Conservation (phyloP, 2,113 vertebrate genomes). For the Bujurquina vittata region DNA sequence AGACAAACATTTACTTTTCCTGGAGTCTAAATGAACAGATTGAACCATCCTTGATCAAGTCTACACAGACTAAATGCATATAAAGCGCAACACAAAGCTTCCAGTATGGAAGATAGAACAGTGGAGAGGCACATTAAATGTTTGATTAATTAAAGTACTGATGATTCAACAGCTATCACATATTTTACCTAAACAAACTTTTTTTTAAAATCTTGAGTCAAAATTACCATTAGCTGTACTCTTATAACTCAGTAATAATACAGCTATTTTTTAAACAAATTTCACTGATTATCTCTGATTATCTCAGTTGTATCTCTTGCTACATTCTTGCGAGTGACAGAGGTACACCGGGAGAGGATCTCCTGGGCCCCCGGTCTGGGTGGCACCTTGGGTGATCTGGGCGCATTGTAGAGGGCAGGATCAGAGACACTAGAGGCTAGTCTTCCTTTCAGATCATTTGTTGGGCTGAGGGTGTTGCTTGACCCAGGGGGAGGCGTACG, state of each 20-base stretch:
- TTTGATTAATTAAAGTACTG: not conserved
- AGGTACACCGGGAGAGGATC: slow-evolving; percentile 86
- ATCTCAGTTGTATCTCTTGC: slow-evolving; percentile 17
- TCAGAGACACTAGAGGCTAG: slow-evolving; percentile 46
- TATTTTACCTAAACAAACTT: not conserved
- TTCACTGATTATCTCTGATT: slow-evolving; percentile 47
- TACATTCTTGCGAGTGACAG: slow-evolving; percentile 81
- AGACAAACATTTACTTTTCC: not conserved
- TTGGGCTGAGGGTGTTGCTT: slow-evolving; percentile 47
- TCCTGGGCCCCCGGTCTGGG: slow-evolving; percentile 75
- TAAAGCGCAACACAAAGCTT: slow-evolving; percentile 59
- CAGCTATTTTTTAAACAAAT: not conserved
- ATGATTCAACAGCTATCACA: not conserved
- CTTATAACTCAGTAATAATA: not conserved
- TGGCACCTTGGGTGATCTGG: slow-evolving; percentile 78
- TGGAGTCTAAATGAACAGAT: not conserved
- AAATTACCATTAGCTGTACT: not conserved
- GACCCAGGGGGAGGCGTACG: not conserved
- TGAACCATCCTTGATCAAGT: not conserved
- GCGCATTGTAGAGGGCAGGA: slow-evolving; percentile 35
- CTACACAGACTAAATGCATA: slow-evolving; percentile 40
- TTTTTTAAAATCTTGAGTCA: not conserved
- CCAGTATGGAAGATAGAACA: slow-evolving; percentile 71
- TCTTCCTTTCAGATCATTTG: not conserved
- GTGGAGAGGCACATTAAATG: not conserved